Evolutionary conservation across 2,113 vertebrate species (phyloP), one percentile per base, ranked within the genome.

Genomic region (Piliocolobus tephrosceles): DNA sequence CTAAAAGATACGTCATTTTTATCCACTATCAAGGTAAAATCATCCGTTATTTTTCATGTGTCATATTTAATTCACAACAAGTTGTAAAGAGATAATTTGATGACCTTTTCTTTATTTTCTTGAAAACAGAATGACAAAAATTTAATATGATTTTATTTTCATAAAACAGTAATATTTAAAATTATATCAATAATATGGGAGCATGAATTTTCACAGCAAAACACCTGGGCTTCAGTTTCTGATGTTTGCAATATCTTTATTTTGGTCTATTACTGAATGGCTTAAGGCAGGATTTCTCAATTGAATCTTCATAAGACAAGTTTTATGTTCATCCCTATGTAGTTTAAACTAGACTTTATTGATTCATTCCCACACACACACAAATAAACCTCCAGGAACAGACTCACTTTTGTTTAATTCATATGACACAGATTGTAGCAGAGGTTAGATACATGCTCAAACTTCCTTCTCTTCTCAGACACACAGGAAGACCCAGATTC

Each of bases 111-210:
- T 68, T 6, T 76, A 66, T 87, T 93, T 91, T 91, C 52, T 57
- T 93, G 27, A 91, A 97, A 93, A 79, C 10, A 90, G 22, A 93
- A 75, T 93, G 52, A 78, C 35, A 75, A 78, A 93, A 89, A 57
- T 23, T 85, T 81, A 64, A 81, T 61, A 66, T 1, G 75, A 52
- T 89, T 85, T 91, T 35, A 55, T 72, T 78, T 83, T 84, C 27
- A 78, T 61, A 13, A 52, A 81, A 87, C 23, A 43, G 22, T 70
- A 81, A 23, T 47, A 52, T 40, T 35, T 89, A 81, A 72, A 96
- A 85, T 89, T 75, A 47, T 81, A 7, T 73, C 27, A 80, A 5
- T 88, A 4, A 22, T 27, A 73, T 50, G 75, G 3, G 1, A 91
- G 1, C 35, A 30, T 94, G 18, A 73, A 23, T 84, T 84, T 93